Conservation (phyloP, 1,140 invertebrate species). For the Aphelinus atriplicis region DNA sequence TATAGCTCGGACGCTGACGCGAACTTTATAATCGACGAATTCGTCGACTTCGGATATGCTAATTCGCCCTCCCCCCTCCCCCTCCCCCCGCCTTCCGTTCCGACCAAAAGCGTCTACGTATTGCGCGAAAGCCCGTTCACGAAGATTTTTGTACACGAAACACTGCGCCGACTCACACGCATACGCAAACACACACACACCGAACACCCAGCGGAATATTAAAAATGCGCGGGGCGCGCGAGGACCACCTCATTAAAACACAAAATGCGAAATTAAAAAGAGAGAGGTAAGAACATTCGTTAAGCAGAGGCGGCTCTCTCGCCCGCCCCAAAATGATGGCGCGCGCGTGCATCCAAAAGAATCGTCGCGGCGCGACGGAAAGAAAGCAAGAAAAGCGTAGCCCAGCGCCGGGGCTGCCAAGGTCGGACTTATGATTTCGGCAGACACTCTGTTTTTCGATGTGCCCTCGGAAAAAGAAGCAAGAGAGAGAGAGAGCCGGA, state of each 20-base stretch:
- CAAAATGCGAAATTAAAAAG: slow-evolving; percentile 2
- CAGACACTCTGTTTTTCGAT: slow-evolving; percentile 16
- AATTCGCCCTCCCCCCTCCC: too few species aligned
- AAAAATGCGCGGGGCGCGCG: too few species aligned
- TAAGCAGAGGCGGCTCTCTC: background rate
- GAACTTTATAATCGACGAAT: too few species aligned
- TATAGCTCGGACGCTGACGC: too few species aligned
- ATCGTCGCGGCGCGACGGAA: background rate
- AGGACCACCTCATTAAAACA: background rate
- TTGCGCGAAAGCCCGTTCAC: too few species aligned
- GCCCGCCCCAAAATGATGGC: background rate
- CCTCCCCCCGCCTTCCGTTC: too few species aligned
- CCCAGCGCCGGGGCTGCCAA: background rate
- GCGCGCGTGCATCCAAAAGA: background rate
- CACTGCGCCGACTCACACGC: too few species aligned
- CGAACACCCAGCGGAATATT: too few species aligned
- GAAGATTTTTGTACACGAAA: too few species aligned
- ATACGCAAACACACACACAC: too few species aligned
- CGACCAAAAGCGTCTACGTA: too few species aligned
- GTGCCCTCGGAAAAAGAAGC: slow-evolving; percentile 1
- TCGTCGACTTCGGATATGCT: too few species aligned
- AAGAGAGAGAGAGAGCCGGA: slow-evolving; percentile 1
- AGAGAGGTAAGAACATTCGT: slow-evolving; percentile 29
- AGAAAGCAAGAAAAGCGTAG: background rate
- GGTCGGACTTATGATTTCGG: slow-evolving; percentile 33